These are phyloP conservation scores for Napeogenes sylphis DNA, from an alignment of 2,888 invertebrate species.

Conservation along the genomic window DNA sequence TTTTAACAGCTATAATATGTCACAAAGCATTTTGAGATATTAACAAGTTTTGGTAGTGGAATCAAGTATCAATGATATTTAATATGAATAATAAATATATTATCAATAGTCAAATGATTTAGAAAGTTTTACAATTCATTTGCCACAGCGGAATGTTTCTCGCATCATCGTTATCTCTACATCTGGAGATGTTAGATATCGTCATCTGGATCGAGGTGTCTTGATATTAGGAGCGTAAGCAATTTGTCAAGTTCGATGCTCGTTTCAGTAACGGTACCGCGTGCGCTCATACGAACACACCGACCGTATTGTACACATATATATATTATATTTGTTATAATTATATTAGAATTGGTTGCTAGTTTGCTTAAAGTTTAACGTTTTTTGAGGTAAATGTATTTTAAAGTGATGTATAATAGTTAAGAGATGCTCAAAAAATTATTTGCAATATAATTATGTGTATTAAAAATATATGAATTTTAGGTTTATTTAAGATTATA, in stretches of 20 bases:
- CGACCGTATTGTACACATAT: conserved; percentile 26
- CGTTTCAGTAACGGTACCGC: conserved; percentile 64
- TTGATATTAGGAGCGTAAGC: conserved; percentile 73
- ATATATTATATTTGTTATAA: neutral
- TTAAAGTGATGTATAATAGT: no score
- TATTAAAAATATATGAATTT: no score
- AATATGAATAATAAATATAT: no score
- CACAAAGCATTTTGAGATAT: neutral
- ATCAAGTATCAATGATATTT: no score
- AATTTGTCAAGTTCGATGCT: conserved; percentile 73
- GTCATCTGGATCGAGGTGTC: conserved; percentile 67
- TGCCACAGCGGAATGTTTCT: conserved; percentile 34
- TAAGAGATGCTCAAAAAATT: no score
- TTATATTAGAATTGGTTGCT: no score
- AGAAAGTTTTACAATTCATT: conserved; percentile 29
- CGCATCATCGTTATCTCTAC: conserved; percentile 64
- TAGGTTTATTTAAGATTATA: no score
- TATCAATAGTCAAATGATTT: conserved; percentile 16
- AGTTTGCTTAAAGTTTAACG: no score
- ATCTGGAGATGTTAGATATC: conserved; percentile 70
- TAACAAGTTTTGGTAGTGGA: neutral
- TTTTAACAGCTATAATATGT: no score
- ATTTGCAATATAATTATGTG: no score
- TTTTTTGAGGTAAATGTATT: no score
- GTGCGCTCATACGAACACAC: conserved; percentile 34